Conservation (phyloP, 2,797 vertebrate genomes). For the Nyctalus aviator region DNA sequence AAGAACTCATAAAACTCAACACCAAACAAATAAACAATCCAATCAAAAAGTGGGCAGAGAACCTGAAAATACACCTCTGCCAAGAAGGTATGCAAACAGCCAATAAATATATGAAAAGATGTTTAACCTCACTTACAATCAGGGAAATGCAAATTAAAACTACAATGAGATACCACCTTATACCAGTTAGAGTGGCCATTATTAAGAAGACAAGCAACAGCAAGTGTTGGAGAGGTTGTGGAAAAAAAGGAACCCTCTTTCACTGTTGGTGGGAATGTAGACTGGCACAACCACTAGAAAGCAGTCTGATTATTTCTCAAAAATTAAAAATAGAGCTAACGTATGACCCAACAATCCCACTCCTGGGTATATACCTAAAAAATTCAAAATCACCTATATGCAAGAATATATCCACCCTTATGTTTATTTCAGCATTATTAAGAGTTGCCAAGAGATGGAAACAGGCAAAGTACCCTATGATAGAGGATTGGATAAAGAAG, state of each 20-base stretch:
- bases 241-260: neutral
- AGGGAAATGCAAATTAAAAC: neutral
- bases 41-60: neutral
- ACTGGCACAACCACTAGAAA: neutral
- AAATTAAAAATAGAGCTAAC: neutral
- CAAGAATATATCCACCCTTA: neutral
- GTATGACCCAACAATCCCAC: neutral
- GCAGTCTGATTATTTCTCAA: neutral
- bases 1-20: too few species aligned
- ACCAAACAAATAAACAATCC: too few species aligned
- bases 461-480: neutral
- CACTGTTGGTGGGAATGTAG: neutral
- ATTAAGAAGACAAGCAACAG: neutral
- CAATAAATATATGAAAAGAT: neutral
- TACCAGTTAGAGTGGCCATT: neutral
- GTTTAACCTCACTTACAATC: neutral
- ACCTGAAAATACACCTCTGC: neutral
- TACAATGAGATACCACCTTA: neutral
- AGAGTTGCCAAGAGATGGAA: neutral
- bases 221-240: neutral
- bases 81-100: neutral
- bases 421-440: neutral
- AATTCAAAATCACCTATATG: neutral
- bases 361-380: neutral
- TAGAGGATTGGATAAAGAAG: neutral